Conservation (phyloP, 1,140 invertebrate species). For the Habropoda laboriosa region DNA sequence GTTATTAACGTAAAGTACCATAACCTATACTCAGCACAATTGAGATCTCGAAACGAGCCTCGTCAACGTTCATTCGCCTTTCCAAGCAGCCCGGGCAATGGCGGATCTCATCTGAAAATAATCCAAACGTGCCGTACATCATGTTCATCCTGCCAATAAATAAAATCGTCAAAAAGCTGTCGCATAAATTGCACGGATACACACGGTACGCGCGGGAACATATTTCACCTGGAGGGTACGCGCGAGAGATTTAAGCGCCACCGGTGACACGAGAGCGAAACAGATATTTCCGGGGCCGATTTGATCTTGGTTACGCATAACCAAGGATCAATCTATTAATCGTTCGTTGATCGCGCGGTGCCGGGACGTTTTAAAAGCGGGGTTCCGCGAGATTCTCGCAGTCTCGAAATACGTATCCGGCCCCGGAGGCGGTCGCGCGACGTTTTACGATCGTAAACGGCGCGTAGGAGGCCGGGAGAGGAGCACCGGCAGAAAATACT, state of each 20-base stretch:
- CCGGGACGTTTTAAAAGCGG: constrained; percentile 2
- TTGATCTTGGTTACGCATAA: constrained; percentile 27
- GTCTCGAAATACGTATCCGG: constrained; percentile 54
- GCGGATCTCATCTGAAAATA: constrained; percentile 13
- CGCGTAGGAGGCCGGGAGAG: constrained; percentile 29
- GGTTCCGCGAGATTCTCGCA: background rate
- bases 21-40: background rate
- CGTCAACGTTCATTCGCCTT: background rate
- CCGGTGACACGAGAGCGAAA: constrained; percentile 1
- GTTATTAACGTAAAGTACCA: no score
- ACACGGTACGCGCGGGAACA: background rate
- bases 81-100: no score
- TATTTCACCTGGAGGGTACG: background rate
- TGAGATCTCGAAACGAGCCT: background rate
- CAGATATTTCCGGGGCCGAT: constrained; percentile 37
- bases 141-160: constrained; percentile 20
- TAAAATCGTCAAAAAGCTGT: constrained; percentile 26
- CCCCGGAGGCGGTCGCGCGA: constrained; percentile 9
- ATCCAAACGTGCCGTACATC: background rate
- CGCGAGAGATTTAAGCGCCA: constrained; percentile 25
- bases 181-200: constrained; percentile 3
- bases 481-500: constrained; percentile 38
- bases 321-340: constrained; percentile 53
- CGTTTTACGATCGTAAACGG: constrained; percentile 52
- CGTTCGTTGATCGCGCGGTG: constrained; percentile 46